Evolutionary conservation across 1,140 invertebrate species (phyloP).

Genomic region (Hyles vespertilio): DNA sequence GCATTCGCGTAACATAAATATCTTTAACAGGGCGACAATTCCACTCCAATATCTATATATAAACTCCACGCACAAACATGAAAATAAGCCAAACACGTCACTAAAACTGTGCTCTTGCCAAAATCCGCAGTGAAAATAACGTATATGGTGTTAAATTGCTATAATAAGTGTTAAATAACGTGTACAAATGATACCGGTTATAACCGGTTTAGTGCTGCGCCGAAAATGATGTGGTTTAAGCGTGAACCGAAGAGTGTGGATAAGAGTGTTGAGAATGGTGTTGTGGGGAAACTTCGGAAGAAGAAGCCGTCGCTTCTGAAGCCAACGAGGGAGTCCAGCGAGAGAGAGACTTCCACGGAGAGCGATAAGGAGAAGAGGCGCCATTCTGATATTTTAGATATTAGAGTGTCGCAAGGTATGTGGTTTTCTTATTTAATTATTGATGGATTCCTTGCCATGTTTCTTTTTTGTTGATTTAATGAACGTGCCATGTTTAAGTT

Average conservation of each 20-base stretch:
- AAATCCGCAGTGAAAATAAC: no score
- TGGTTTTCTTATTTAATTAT: conserved; percentile 13
- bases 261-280: conserved; percentile 49
- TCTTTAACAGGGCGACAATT: no score
- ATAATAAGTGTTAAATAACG: not conserved
- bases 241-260: conserved; percentile 58
- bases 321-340: conserved; percentile 62
- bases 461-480: not conserved
- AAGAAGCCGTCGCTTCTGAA: conserved; percentile 53
- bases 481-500: no score
- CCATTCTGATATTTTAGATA: conserved; percentile 66
- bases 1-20: no score
- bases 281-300: conserved; percentile 52
- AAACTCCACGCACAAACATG: no score
- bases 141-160: no score
- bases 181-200: conserved; percentile 1
- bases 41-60: no score
- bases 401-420: conserved; percentile 64
- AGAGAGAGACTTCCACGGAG: conserved; percentile 64
- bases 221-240: conserved; percentile 67
- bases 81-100: no score
- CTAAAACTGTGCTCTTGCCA: no score
- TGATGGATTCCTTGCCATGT: conserved; percentile 29
- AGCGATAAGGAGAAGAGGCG: conserved; percentile 64
- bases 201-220: not conserved